phyloP scores from a whole-genome alignment of 2,888 invertebrate genomes.

The Ramazzottius varieornatus region DNA sequence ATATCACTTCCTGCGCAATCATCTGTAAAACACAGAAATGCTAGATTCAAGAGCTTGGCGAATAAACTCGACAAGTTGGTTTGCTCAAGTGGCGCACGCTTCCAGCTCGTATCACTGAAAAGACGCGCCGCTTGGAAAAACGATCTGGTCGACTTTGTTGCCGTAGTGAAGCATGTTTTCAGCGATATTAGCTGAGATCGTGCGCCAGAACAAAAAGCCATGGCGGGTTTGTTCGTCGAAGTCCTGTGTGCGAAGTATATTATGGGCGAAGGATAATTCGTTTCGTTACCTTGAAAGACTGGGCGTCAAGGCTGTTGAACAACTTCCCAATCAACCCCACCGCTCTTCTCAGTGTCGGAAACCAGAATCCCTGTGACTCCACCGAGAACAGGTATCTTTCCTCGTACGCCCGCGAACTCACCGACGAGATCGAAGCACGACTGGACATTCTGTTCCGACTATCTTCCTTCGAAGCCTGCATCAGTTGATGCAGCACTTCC shows the following conservation, averaged over 20 bases:
- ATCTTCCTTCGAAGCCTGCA: neutral
- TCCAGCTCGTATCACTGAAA: too few species aligned
- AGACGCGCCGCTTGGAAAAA: too few species aligned
- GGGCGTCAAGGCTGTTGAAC: neutral
- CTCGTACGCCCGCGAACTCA: neutral
- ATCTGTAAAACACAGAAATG: neutral
- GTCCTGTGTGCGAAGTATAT: too few species aligned
- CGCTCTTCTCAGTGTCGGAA: neutral
- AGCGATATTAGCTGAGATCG: too few species aligned
- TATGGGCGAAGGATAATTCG: too few species aligned
- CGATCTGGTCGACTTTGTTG: too few species aligned
- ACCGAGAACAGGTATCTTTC: neutral
- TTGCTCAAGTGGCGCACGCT: too few species aligned
- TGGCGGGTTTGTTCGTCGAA: too few species aligned
- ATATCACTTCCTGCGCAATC: neutral
- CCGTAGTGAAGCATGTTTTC: too few species aligned
- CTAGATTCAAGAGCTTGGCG: too few species aligned
- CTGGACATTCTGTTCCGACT: neutral
- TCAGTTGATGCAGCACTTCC: neutral
- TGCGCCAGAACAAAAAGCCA: too few species aligned
- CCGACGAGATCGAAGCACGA: neutral
- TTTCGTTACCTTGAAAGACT: constrained; percentile 2
- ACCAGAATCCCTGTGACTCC: constrained; percentile 1
- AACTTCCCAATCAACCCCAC: neutral
- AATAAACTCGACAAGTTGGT: too few species aligned